Percentiles rank a stretch among this genome's conserved stretches.
Conservation (phyloP, 2,888 invertebrate species). For the Athrips mouffetella region DNA sequence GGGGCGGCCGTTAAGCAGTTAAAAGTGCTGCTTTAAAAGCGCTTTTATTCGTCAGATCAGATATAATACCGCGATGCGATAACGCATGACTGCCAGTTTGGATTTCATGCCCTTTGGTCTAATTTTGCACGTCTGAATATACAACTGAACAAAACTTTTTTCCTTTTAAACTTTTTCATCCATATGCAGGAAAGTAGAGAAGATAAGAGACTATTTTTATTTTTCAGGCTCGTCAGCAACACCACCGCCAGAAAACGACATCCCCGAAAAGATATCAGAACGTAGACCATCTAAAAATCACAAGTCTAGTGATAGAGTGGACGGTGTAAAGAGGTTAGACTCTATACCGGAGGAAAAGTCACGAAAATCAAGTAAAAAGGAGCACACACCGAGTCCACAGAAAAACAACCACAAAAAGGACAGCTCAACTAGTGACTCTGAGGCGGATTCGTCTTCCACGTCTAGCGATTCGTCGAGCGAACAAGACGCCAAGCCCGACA, state of each 20-base stretch:
- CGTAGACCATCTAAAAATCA: slow-evolving; percentile 51
- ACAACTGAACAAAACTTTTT: too few relatives aligned
- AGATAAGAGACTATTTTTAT: not conserved
- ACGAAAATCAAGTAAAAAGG: slow-evolving; percentile 49
- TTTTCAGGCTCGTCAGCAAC: slow-evolving; percentile 58
- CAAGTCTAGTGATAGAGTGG: slow-evolving; percentile 52
- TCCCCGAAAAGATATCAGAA: slow-evolving; percentile 56
- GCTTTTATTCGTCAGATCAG: too few relatives aligned
- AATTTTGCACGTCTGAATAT: too few relatives aligned
- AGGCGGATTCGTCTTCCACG: slow-evolving; percentile 52
- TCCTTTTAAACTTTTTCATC: too few relatives aligned
- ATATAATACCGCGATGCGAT: too few relatives aligned
- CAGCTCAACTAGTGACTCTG: slow-evolving; percentile 62
- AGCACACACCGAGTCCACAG: slow-evolving; percentile 55
- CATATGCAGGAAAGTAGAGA: too few relatives aligned
- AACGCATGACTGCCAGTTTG: too few relatives aligned
- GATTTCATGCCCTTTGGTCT: too few relatives aligned
- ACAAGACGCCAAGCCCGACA: slow-evolving; percentile 39
- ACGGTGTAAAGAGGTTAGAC: slow-evolving; percentile 51
- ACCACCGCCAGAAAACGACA: slow-evolving; percentile 59
- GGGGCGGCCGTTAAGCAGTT: too few relatives aligned
- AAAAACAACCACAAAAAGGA: slow-evolving; percentile 52
- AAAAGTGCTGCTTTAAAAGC: too few relatives aligned
- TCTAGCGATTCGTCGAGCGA: slow-evolving; percentile 49
- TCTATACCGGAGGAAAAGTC: slow-evolving; percentile 54